Conservation (phyloP, 2,797 vertebrate genomes). For the Liasis olivaceus region DNA sequence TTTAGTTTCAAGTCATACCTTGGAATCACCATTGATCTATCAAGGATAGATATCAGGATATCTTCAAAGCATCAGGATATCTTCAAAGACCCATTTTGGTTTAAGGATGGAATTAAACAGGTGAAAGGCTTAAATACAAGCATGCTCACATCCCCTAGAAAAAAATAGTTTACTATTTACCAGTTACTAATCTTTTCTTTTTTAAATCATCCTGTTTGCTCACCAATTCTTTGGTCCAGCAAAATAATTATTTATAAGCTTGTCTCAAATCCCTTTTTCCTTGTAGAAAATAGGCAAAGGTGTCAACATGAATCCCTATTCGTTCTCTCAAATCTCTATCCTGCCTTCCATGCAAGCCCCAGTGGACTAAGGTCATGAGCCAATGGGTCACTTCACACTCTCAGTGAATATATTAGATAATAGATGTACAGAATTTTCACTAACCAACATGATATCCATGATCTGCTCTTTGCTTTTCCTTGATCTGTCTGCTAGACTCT, state of each 20-base stretch:
- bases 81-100: background rate
- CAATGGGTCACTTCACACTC: background rate
- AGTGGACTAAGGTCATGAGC: background rate
- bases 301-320: background rate
- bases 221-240: no score
- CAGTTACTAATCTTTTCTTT: background rate
- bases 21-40: slow-evolving; percentile 35
- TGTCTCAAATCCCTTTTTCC: background rate
- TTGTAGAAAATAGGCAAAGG: background rate
- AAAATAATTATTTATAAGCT: background rate
- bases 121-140: slow-evolving; percentile 11
- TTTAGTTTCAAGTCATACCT: slow-evolving; percentile 2
- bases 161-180: background rate
- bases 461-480: background rate
- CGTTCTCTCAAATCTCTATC: no score
- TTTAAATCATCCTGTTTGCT: background rate
- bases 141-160: background rate
- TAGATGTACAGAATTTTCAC: background rate
- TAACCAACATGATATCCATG: background rate
- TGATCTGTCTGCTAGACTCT: no score
- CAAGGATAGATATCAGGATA: slow-evolving; percentile 20
- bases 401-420: background rate
- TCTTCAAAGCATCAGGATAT: background rate
- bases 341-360: background rate
- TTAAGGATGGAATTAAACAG: slow-evolving; percentile 34